Conservation (phyloP, 1,140 invertebrate genomes). For the Wasmannia auropunctata region DNA sequence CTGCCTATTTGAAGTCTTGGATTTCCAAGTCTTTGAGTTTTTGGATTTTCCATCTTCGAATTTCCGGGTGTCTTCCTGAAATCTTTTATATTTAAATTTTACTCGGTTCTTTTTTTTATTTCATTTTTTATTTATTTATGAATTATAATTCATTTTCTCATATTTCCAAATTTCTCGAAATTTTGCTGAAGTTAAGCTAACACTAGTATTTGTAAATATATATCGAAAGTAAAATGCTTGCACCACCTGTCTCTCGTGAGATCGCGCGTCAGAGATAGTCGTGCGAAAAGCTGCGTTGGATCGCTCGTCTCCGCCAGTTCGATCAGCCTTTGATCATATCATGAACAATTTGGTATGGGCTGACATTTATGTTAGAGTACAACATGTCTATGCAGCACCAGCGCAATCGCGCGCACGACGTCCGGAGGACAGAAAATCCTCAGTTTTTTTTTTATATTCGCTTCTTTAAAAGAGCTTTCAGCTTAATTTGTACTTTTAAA, state of each 20-base stretch:
- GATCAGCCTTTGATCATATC: slow-evolving; percentile 76
- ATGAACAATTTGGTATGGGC: slow-evolving; percentile 85
- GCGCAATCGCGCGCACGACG: slow-evolving; percentile 31
- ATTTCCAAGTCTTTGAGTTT: background rate
- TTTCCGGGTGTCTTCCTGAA: background rate
- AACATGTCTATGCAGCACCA: slow-evolving; percentile 83
- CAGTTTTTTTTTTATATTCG: background rate
- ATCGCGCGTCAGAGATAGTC: background rate
- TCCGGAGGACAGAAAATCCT: slow-evolving; percentile 30
- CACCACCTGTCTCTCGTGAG: background rate
- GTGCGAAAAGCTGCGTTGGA: background rate
- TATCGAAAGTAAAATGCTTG: slow-evolving; percentile 15
- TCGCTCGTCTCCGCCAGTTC: slow-evolving; percentile 61
- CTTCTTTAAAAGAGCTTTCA: background rate
- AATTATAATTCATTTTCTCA: background rate
- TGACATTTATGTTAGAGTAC: slow-evolving; percentile 85
- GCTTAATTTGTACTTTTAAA: background rate
- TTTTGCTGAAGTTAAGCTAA: background rate
- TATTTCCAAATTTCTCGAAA: background rate
- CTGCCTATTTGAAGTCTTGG: too few species aligned
- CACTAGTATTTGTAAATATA: background rate
- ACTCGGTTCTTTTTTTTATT: background rate
- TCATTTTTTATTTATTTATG: background rate
- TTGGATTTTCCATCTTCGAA: background rate
- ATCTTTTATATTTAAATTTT: background rate